Evolutionary conservation across 2,888 invertebrate genomes (phyloP).

Genomic region (Drymonia ruficornis): DNA sequence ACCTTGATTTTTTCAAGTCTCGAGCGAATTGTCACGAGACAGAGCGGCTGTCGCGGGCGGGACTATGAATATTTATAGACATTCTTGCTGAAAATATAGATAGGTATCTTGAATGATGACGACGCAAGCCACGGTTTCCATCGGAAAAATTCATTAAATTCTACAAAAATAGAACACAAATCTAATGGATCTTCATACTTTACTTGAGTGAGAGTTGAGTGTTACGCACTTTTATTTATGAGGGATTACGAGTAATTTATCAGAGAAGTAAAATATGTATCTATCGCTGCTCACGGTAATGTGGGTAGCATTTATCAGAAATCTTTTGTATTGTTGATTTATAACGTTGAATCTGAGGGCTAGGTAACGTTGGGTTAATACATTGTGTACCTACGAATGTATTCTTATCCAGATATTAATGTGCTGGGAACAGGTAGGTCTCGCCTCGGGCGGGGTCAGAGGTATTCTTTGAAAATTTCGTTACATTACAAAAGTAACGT

Average conservation of each 20-base stretch:
- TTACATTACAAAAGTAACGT: not conserved
- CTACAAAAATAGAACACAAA: not conserved
- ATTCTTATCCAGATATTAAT: not conserved
- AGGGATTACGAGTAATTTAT: not conserved
- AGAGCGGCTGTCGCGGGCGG: constrained; percentile 28
- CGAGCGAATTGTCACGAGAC: constrained; percentile 40
- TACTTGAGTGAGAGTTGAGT: not conserved
- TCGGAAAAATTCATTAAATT: not conserved
- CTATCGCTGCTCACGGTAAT: not conserved
- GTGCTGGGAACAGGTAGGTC: too few relatives aligned
- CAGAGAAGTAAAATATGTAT: not conserved
- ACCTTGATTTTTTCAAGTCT: constrained; percentile 5
- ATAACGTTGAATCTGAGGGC: not conserved
- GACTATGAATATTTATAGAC: constrained; percentile 54
- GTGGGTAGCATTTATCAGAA: not conserved
- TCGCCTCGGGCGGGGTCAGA: not conserved
- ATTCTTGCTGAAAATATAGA: constrained; percentile 23
- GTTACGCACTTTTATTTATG: not conserved
- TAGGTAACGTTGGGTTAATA: constrained; percentile 1
- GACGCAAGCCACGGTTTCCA: constrained; percentile 9
- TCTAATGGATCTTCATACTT: not conserved
- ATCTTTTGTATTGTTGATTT: not conserved
- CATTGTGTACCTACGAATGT: not conserved
- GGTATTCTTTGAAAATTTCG: constrained; percentile 9
- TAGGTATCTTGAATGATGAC: constrained; percentile 18